Percentiles rank a stretch among this genome's conserved stretches.
Conservation (phyloP, 2,797 vertebrate species). For the Threskiornis aethiopicus region DNA sequence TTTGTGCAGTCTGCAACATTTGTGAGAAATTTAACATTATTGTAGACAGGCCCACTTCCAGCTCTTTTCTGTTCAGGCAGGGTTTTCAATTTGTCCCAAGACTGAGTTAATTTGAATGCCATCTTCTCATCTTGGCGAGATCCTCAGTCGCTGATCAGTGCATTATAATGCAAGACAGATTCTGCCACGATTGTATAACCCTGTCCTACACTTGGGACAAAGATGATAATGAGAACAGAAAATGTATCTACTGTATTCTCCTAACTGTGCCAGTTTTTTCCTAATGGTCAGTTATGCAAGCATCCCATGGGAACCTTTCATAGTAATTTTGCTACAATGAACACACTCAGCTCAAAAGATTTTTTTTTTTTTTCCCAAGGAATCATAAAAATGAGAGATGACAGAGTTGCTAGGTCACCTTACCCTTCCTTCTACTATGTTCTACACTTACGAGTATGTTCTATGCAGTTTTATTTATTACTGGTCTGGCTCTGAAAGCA, state of each 20-base stretch:
- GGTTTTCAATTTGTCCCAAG: not conserved
- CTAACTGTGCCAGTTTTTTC: not conserved
- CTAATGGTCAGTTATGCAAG: conserved; percentile 57
- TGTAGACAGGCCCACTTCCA: not conserved
- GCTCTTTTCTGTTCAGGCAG: not conserved
- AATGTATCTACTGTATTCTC: conserved; percentile 2
- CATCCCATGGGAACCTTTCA: not conserved
- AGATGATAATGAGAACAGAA: conserved; percentile 18
- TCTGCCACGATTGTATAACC: not conserved
- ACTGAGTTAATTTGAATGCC: not conserved
- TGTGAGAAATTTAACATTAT: not conserved
- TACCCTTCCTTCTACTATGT: not conserved
- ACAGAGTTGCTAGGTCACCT: conserved; percentile 16
- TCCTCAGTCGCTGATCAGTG: not conserved
- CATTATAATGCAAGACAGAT: not conserved
- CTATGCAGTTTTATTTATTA: not conserved
- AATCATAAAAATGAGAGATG: conserved; percentile 28
- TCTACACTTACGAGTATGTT: not conserved
- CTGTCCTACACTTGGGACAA: not conserved
- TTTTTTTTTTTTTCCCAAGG: not conserved
- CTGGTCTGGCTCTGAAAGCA: not conserved
- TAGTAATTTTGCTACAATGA: not conserved
- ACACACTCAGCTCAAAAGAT: not conserved
- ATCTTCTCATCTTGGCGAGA: not conserved
- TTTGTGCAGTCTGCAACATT: not conserved